Percentiles rank a stretch among this genome's conserved stretches.
Conservation (phyloP, 1,140 invertebrate genomes). For the Pseudoatta argentina region DNA sequence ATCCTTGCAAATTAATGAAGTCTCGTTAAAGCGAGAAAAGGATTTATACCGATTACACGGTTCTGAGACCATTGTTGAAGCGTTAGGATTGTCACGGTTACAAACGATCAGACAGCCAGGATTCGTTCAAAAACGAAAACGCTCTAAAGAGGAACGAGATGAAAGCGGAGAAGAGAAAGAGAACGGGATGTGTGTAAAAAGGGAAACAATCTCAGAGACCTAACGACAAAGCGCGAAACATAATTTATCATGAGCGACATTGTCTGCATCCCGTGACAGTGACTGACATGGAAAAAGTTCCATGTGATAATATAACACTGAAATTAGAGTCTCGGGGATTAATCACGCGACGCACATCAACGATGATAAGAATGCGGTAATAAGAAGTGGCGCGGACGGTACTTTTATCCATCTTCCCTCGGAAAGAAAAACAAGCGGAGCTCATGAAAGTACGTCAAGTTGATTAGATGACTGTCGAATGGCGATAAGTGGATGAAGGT, state of each 20-base stretch:
- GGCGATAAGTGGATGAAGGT: conserved; percentile 1
- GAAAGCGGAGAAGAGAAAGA: not conserved
- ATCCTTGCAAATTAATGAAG: conserved; percentile 20
- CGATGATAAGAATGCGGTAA: conserved; percentile 39
- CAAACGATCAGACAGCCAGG: not conserved
- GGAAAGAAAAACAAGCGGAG: not conserved
- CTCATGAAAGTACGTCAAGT: not conserved
- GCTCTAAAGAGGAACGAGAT: conserved; percentile 15
- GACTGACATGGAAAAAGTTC: conserved; percentile 47
- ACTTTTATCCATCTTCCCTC: not conserved
- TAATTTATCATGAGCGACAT: conserved; percentile 69
- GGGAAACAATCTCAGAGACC: conserved; percentile 61
- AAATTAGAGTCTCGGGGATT: conserved; percentile 70
- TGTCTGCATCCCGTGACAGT: conserved; percentile 18
- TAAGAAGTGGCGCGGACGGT: conserved; percentile 3
- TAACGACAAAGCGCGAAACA: conserved; percentile 56
- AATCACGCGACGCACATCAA: conserved; percentile 40
- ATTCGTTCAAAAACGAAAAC: not conserved
- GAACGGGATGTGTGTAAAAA: conserved; percentile 6
- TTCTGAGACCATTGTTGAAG: conserved; percentile 35
- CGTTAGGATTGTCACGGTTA: conserved; percentile 16
- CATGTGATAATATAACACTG: conserved; percentile 70
- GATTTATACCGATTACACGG: conserved; percentile 1
- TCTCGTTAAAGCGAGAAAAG: conserved; percentile 29
- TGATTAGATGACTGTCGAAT: conserved; percentile 26